phyloP scores from a whole-genome alignment of 2,888 invertebrate genomes.

The Agrotis segetum region DNA sequence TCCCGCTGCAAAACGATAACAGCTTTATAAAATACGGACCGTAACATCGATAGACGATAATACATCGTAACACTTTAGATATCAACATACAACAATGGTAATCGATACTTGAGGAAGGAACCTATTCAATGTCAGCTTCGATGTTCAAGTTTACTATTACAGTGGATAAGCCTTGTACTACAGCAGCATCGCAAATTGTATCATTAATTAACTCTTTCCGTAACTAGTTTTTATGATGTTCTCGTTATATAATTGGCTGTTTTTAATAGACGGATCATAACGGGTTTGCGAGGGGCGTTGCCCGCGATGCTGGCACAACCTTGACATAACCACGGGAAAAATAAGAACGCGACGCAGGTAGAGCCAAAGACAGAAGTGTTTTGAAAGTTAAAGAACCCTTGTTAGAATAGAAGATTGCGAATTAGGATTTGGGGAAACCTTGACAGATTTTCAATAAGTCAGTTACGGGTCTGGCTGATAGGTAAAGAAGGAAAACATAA shows the following conservation, averaged over 20 bases:
- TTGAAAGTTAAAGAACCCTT: background rate
- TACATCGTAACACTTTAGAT: constrained; percentile 49
- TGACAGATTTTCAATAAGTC: background rate
- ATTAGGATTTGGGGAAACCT: background rate
- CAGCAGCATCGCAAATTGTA: constrained; percentile 42
- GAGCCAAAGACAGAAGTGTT: background rate
- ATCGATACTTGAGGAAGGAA: constrained; percentile 76
- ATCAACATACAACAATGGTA: constrained; percentile 69
- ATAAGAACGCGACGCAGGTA: constrained; percentile 7
- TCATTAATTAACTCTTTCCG: constrained; percentile 65
- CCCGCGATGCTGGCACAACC: constrained; percentile 35
- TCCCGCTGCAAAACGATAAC: constrained; percentile 48
- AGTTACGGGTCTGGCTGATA: background rate
- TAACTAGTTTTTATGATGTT: constrained; percentile 47
- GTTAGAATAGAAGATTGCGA: background rate
- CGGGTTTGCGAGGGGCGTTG: constrained; percentile 58
- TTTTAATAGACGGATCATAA: constrained; percentile 43
- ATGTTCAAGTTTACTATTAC: constrained; percentile 61
- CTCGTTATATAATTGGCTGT: constrained; percentile 55
- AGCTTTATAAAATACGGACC: constrained; percentile 43
- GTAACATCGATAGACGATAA: constrained; percentile 42
- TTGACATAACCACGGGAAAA: constrained; percentile 37
- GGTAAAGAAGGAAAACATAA: background rate
- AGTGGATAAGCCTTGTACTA: constrained; percentile 48
- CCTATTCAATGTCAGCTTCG: constrained; percentile 71